phyloP scores from a whole-genome alignment of 2,113 vertebrate species.

The Psophia crepitans region DNA sequence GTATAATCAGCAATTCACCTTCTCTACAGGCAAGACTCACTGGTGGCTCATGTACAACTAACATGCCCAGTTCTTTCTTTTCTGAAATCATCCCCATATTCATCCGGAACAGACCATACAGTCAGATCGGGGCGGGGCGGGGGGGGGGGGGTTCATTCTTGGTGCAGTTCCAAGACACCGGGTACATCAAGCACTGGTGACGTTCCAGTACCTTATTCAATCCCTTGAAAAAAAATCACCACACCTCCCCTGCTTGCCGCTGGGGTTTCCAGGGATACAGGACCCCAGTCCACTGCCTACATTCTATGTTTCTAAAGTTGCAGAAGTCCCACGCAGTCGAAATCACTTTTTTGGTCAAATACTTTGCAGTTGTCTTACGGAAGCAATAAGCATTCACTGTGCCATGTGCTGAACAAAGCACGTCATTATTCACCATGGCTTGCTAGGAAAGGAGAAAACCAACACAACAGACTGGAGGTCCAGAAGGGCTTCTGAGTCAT shows the following conservation, averaged over 20 bases:
- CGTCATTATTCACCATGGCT: rapidly evolving
- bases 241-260: background rate
- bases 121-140: no score
- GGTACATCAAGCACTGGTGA: no score
- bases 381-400: rapidly evolving
- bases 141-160: no score
- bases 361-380: background rate
- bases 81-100: background rate
- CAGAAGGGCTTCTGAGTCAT: background rate
- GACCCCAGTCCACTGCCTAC: no score
- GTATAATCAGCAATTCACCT: background rate
- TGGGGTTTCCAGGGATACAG: background rate
- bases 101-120: background rate
- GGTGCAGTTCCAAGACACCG: background rate
- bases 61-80: background rate
- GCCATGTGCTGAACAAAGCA: background rate
- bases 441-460: background rate
- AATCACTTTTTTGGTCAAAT: background rate
- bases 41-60: background rate
- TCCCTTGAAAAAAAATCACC: background rate
- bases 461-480: background rate
- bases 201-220: background rate
- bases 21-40: background rate
- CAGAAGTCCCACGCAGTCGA: rapidly evolving
- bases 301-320: rapidly evolving